Conservation (phyloP, 2,113 vertebrate genomes). For the Panthera uncia region DNA sequence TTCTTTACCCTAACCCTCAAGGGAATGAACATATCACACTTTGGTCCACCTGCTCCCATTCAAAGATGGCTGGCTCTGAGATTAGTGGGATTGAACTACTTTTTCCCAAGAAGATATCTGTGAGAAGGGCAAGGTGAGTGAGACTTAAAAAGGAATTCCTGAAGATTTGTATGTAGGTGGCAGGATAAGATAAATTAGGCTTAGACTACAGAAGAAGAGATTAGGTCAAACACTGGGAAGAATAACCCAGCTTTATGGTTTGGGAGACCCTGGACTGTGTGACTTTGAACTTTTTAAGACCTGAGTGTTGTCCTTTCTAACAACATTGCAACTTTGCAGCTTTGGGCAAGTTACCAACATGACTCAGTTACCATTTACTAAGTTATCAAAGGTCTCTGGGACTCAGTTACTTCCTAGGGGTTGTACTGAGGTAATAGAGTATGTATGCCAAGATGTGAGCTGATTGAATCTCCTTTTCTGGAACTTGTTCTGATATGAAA, state of each 20-base stretch:
- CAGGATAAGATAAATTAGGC: neutral
- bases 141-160: slow-evolving; percentile 20
- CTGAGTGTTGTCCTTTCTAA: neutral
- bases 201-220: neutral
- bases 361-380: neutral
- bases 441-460: neutral
- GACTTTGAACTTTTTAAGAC: neutral
- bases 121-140: neutral
- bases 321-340: neutral
- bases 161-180: neutral
- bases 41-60: neutral
- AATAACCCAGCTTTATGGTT: neutral
- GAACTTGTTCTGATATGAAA: neutral
- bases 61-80: neutral
- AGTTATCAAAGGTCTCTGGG: neutral
- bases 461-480: neutral
- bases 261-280: neutral
- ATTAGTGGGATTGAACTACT: neutral
- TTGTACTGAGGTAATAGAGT: neutral
- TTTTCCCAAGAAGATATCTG: slow-evolving; percentile 5
- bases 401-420: neutral
- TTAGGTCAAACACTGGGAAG: neutral
- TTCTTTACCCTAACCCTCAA: neutral
- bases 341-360: neutral
- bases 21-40: neutral